phyloP scores from a whole-genome alignment of 2,797 vertebrate species.

The Astyanax mexicanus region DNA sequence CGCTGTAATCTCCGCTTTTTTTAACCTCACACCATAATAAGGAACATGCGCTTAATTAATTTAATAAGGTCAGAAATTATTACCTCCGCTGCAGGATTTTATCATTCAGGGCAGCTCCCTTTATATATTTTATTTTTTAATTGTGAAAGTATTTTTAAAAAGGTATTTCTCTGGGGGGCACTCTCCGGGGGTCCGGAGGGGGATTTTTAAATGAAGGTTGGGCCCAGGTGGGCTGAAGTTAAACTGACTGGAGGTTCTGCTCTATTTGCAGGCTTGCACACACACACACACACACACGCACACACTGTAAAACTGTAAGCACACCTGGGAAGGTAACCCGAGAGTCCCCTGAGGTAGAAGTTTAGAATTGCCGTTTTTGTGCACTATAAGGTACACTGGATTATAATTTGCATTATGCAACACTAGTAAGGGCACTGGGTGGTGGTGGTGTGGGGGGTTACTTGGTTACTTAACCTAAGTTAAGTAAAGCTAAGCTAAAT shows the following conservation, averaged over 20 bases:
- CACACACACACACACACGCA: conserved; percentile 48
- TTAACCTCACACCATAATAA: conserved; percentile 63
- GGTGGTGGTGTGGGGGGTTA: too few species aligned
- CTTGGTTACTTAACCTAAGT: too few species aligned
- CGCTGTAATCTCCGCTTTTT: conserved; percentile 53
- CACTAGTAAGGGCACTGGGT: too few species aligned
- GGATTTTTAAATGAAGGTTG: conserved; percentile 56
- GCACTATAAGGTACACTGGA: too few species aligned
- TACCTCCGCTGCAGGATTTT: conserved; percentile 68
- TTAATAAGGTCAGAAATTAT: conserved; percentile 81
- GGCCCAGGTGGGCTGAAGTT: conserved; percentile 45
- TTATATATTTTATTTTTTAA: conserved; percentile 64
- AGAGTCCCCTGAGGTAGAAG: too few species aligned
- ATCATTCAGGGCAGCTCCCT: conserved; percentile 60
- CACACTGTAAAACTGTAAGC: conserved; percentile 53
- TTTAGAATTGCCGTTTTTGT: too few species aligned
- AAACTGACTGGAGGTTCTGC: conserved; percentile 59
- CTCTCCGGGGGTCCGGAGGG: conserved; percentile 43
- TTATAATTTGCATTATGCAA: too few species aligned
- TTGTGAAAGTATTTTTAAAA: conserved; percentile 59
- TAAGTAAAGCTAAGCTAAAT: too few species aligned
- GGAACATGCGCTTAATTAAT: conserved; percentile 80
- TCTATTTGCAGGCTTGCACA: conserved; percentile 58
- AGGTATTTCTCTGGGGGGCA: conserved; percentile 48
- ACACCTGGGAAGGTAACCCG: conserved; percentile 43